Evolutionary conservation across 2,113 vertebrate genomes (phyloP).

Genomic region (Dendrocopos noguchii): DNA sequence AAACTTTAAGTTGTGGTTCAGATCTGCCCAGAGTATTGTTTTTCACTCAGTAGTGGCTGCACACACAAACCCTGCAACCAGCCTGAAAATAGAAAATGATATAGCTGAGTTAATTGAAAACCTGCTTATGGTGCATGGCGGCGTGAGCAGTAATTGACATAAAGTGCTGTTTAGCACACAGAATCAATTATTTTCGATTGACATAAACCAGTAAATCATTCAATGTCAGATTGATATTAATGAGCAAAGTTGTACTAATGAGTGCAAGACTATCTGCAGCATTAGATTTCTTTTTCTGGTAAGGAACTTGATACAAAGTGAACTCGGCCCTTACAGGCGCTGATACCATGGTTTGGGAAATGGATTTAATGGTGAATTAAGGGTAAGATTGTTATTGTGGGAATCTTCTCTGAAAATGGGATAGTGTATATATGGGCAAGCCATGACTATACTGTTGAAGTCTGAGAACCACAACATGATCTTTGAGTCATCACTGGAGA

Average conservation of each 20-base stretch:
- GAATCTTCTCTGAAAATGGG: not conserved
- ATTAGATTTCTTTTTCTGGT: constrained; percentile 57
- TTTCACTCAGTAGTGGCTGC: constrained; percentile 35
- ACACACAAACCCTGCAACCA: constrained; percentile 45
- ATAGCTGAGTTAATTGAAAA: constrained; percentile 68
- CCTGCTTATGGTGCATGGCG: constrained; percentile 58
- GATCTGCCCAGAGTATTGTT: constrained; percentile 40
- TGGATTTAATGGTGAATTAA: not conserved
- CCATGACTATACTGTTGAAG: not conserved
- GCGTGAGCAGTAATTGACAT: constrained; percentile 60
- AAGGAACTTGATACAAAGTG: constrained; percentile 31
- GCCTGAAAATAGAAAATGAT: constrained; percentile 59
- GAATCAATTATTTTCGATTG: constrained; percentile 71
- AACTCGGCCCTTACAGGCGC: not conserved
- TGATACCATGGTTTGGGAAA: not conserved
- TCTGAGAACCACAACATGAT: not conserved
- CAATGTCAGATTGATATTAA: constrained; percentile 69
- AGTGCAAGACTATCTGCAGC: constrained; percentile 28
- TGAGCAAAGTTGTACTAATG: constrained; percentile 56
- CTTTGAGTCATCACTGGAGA: not conserved
- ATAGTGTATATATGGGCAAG: not conserved
- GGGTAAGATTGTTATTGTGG: not conserved
- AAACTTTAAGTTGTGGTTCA: constrained; percentile 28
- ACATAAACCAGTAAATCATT: constrained; percentile 66
- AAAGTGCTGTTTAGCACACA: constrained; percentile 67